Evolutionary conservation across 1,140 invertebrate genomes (phyloP).

Genomic region (Aleiodes sp.): DNA sequence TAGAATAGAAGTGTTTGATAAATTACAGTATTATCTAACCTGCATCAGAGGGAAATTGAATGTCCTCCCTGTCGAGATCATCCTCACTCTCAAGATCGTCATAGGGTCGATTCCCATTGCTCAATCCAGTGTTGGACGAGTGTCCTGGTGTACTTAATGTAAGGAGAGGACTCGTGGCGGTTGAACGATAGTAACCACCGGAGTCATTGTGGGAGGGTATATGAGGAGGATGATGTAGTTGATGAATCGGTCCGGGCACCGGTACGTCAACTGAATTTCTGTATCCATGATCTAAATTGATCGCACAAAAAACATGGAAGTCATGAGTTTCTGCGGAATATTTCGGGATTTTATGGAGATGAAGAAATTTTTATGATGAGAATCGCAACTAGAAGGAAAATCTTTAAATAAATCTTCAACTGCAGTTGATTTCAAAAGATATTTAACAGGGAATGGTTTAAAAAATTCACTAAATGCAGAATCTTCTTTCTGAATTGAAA

Average conservation of each 20-base stretch:
- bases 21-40: conserved; percentile 62
- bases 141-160: conserved; percentile 63
- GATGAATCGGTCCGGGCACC: conserved; percentile 53
- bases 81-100: conserved; percentile 93
- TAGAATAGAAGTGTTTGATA: not conserved
- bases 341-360: too few species aligned
- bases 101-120: conserved; percentile 73
- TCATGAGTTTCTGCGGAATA: not conserved
- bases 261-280: conserved; percentile 59
- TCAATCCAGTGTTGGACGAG: conserved; percentile 64
- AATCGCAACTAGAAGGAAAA: too few species aligned
- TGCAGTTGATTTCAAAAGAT: not conserved
- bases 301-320: conserved; percentile 15
- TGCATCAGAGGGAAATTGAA: conserved; percentile 81
- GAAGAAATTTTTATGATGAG: too few species aligned
- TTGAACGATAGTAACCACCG: conserved; percentile 59
- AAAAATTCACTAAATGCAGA: not conserved
- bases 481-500: not conserved
- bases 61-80: conserved; percentile 86
- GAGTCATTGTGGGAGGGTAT: conserved; percentile 56
- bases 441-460: not conserved
- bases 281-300: conserved; percentile 54
- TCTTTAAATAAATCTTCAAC: too few species aligned
- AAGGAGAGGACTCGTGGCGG: conserved; percentile 67
- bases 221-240: conserved; percentile 57